These are phyloP conservation scores for Alcedo quadribrachys DNA, from an alignment of 2,797 vertebrate genomes.

Conservation along the genomic window DNA sequence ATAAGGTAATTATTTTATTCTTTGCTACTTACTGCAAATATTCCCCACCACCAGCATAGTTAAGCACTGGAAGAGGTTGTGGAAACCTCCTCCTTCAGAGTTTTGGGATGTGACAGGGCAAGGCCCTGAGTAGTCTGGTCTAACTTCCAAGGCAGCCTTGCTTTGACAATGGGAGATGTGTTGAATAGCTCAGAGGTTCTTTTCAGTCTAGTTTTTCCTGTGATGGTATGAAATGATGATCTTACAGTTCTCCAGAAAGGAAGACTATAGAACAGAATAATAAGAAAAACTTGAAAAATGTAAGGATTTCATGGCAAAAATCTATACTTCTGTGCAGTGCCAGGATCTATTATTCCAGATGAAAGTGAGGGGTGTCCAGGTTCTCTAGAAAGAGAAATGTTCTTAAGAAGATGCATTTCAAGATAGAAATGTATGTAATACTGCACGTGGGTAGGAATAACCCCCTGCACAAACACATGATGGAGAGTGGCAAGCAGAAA, in stretches of 20 bases:
- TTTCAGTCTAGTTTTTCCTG: neutral
- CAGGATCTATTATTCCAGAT: neutral
- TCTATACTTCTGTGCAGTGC: neutral
- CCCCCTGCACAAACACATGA: neutral
- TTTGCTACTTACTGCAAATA: neutral
- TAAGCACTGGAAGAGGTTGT: neutral
- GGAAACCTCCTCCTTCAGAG: neutral
- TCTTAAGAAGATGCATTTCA: neutral
- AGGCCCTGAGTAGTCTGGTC: neutral
- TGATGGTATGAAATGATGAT: neutral
- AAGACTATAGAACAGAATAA: neutral
- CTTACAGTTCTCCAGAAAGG: neutral
- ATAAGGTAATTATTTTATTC: neutral
- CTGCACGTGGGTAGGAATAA: neutral
- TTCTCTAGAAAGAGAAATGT: neutral
- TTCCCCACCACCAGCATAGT: accelerated
- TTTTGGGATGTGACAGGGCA: accelerated
- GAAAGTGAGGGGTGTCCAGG: neutral
- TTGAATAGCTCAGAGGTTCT: neutral
- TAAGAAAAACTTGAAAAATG: neutral
- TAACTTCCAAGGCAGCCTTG: neutral
- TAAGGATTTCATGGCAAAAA: neutral
- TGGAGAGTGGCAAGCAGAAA: neutral
- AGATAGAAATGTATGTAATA: neutral
- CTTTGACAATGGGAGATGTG: neutral